Evolutionary conservation across 2,797 vertebrate species (phyloP).

Genomic region (Merluccius polli): DNA sequence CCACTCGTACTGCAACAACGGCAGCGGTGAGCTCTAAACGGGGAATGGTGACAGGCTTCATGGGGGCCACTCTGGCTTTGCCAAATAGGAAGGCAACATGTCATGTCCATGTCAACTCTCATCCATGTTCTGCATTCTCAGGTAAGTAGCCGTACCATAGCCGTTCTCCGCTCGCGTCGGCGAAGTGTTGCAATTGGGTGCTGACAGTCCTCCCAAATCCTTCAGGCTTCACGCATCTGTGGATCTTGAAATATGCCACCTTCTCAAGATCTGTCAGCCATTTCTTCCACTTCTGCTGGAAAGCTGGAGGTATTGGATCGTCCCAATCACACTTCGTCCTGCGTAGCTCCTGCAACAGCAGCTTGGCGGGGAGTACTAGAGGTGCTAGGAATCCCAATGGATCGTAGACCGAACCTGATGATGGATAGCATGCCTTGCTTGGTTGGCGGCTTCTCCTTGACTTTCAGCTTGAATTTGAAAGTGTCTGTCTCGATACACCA

Average conservation of each 20-base stretch:
- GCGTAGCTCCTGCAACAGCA: slow-evolving; percentile 17
- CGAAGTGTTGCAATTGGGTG: slow-evolving; percentile 25
- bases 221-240: slow-evolving; percentile 18
- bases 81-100: slow-evolving; percentile 12
- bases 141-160: slow-evolving; percentile 2
- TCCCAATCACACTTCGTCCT: slow-evolving; percentile 20
- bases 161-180: slow-evolving; percentile 11
- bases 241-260: slow-evolving; percentile 12
- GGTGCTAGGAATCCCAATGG: slow-evolving; percentile 17
- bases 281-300: slow-evolving; percentile 19
- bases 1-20: no score
- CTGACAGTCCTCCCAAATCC: slow-evolving; percentile 11
- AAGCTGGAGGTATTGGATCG: slow-evolving; percentile 13
- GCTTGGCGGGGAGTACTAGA: slow-evolving; percentile 18
- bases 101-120: no score
- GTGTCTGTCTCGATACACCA: slow-evolving; percentile 17
- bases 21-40: no score
- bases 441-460: neutral
- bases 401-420: slow-evolving; percentile 25
- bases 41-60: neutral
- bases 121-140: neutral
- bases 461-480: slow-evolving; percentile 1
- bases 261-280: slow-evolving; percentile 13
- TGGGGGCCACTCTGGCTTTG: slow-evolving; percentile 13
- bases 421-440: slow-evolving; percentile 17